Conservation (phyloP, 2,797 vertebrate species). For the Chaenodraco wilsoni region DNA sequence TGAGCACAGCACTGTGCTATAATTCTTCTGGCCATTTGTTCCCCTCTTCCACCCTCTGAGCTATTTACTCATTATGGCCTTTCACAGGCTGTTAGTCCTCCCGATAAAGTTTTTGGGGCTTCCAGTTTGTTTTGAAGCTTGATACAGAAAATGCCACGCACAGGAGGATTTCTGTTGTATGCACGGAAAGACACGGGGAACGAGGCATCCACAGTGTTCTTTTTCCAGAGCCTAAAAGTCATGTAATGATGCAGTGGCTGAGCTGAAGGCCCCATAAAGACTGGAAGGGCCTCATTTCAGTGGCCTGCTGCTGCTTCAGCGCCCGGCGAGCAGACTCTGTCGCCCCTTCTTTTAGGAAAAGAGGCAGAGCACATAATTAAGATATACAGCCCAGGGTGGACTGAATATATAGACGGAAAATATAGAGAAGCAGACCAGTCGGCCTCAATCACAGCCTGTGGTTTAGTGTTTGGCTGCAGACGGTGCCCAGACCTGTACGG, state of each 20-base stretch:
- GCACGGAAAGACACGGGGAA: conserved; percentile 48
- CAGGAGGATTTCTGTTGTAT: conserved; percentile 38
- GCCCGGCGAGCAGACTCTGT: conserved; percentile 54
- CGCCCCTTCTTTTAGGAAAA: conserved; percentile 74
- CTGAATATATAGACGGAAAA: conserved; percentile 86
- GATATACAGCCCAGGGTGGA: conserved; percentile 76
- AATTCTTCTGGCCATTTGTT: conserved; percentile 65
- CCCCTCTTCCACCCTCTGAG: conserved; percentile 48
- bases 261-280: conserved; percentile 75
- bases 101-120: conserved; percentile 41
- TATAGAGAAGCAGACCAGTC: conserved; percentile 83
- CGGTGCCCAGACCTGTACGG: conserved; percentile 65
- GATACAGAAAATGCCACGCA: conserved; percentile 43
- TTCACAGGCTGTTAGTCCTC: conserved; percentile 58
- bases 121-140: conserved; percentile 48
- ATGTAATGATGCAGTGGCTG: conserved; percentile 77
- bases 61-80: conserved; percentile 61
- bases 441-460: conserved; percentile 82
- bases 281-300: conserved; percentile 79
- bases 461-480: conserved; percentile 81
- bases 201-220: conserved; percentile 52
- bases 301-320: conserved; percentile 69
- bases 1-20: conserved; percentile 66
- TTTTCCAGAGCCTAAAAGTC: conserved; percentile 67
- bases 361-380: conserved; percentile 85